Evolutionary conservation across 2,888 invertebrate species (phyloP).

Genomic region (Thyatira batis): DNA sequence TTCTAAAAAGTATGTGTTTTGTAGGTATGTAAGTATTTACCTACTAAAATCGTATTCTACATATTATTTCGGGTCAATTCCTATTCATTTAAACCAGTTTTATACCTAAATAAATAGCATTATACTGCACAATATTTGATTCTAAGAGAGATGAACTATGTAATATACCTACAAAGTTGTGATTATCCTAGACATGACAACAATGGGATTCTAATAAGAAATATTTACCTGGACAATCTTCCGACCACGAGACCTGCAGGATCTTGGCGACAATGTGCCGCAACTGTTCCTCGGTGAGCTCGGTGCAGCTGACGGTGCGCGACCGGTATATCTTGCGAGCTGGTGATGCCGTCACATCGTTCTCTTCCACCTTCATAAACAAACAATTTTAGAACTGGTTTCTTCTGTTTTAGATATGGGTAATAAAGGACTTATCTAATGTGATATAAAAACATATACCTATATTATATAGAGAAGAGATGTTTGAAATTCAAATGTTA

Average conservation of each 20-base stretch:
- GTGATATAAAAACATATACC: too few relatives aligned
- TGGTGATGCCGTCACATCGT: slow-evolving; percentile 68
- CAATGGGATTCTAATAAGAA: not conserved
- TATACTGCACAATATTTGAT: too few relatives aligned
- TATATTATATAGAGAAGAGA: not conserved
- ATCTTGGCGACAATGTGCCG: slow-evolving; percentile 85
- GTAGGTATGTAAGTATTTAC: too few relatives aligned
- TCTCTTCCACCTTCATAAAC: slow-evolving; percentile 74
- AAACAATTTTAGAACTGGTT: not conserved
- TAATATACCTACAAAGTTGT: too few relatives aligned
- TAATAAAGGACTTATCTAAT: too few relatives aligned
- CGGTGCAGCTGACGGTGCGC: slow-evolving; percentile 78
- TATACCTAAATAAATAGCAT: too few relatives aligned
- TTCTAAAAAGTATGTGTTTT: too few relatives aligned
- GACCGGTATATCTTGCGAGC: slow-evolving; percentile 70
- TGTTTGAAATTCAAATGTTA: too few relatives aligned
- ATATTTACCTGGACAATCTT: slow-evolving; percentile 76
- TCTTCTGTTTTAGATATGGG: not conserved
- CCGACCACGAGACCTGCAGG: slow-evolving; percentile 87
- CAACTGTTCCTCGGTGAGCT: slow-evolving; percentile 85
- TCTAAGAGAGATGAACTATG: too few relatives aligned
- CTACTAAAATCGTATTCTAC: too few relatives aligned
- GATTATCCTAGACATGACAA: not conserved
- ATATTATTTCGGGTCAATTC: not conserved
- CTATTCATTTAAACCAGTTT: too few relatives aligned